Evolutionary conservation across 2,888 invertebrate species (phyloP).

Genomic region (Stenodera caucasica): DNA sequence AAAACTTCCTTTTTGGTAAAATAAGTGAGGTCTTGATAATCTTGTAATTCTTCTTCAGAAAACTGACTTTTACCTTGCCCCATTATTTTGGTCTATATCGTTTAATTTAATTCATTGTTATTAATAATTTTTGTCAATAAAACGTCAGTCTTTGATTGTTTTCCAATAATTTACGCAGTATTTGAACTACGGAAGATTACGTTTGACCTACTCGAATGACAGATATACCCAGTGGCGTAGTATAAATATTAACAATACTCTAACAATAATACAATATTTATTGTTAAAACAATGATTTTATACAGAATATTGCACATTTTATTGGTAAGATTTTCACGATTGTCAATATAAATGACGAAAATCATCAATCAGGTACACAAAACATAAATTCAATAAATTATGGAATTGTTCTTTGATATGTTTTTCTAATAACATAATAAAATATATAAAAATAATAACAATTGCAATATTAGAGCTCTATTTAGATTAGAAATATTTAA

Average conservation of each 20-base stretch:
- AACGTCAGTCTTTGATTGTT: background rate
- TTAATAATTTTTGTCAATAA: background rate
- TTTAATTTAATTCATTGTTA: background rate
- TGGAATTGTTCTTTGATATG: background rate
- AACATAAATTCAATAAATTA: background rate
- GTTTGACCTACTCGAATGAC: background rate
- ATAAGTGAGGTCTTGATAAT: slow-evolving; percentile 93
- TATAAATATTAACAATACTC: too few relatives aligned
- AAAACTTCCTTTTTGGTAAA: slow-evolving; percentile 92
- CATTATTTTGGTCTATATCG: too few relatives aligned
- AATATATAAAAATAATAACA: slow-evolving; percentile 6
- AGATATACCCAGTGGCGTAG: background rate
- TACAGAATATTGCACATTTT: background rate
- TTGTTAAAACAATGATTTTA: background rate
- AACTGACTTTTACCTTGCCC: slow-evolving; percentile 84
- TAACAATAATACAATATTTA: too few relatives aligned
- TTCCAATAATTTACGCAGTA: background rate
- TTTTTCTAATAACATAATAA: background rate
- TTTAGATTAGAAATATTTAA: background rate
- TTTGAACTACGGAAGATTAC: background rate
- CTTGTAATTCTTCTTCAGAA: slow-evolving; percentile 84
- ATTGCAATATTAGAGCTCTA: background rate
- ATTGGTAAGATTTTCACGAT: background rate
- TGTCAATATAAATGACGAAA: background rate
- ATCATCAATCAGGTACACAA: slow-evolving; percentile 5